Evolutionary conservation across 1,140 invertebrate species (phyloP).

Genomic region (Drosophila prosaltans): DNA sequence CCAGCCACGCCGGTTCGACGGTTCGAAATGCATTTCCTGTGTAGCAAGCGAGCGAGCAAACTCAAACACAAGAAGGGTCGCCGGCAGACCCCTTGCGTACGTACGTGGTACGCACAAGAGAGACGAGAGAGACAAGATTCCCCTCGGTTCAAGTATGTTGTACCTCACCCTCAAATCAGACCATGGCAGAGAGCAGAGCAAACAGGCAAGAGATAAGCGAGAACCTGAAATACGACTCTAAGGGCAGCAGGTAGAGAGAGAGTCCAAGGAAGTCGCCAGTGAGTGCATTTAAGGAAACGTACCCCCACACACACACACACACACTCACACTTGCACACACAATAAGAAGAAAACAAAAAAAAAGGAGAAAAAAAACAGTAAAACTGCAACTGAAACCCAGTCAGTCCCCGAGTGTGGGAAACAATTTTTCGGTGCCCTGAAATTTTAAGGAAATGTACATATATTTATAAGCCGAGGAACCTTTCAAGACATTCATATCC

Average conservation of each 20-base stretch:
- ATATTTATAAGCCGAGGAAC: slow-evolving; percentile 7
- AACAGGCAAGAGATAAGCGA: slow-evolving; percentile 31
- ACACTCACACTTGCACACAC: neutral
- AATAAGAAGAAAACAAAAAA: neutral
- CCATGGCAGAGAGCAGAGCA: slow-evolving; percentile 38
- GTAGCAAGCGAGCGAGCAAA: slow-evolving; percentile 30
- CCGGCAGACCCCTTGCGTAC: slow-evolving; percentile 62
- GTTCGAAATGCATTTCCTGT: slow-evolving; percentile 78
- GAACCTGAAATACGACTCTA: slow-evolving; percentile 75
- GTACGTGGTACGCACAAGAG: slow-evolving; percentile 57
- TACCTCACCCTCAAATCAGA: slow-evolving; percentile 56
- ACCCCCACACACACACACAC: slow-evolving; percentile 45
- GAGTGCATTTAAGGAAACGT: slow-evolving; percentile 66
- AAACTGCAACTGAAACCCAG: slow-evolving; percentile 72
- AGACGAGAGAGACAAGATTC: slow-evolving; percentile 8
- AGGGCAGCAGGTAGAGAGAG: slow-evolving; percentile 62
- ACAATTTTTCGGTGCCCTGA: slow-evolving; percentile 77
- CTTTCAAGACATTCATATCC: slow-evolving; percentile 60
- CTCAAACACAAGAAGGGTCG: slow-evolving; percentile 30
- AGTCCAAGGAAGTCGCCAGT: slow-evolving; percentile 42
- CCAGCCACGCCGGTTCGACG: slow-evolving; percentile 19
- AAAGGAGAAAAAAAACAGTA: slow-evolving; percentile 15
- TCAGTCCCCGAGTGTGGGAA: slow-evolving; percentile 75
- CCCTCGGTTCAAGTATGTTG: slow-evolving; percentile 16
- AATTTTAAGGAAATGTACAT: slow-evolving; percentile 76